Evolutionary conservation across 1,140 invertebrate species (phyloP), one percentile per base, ranked within the genome.

Genomic region (Ceratina calcarata): DNA sequence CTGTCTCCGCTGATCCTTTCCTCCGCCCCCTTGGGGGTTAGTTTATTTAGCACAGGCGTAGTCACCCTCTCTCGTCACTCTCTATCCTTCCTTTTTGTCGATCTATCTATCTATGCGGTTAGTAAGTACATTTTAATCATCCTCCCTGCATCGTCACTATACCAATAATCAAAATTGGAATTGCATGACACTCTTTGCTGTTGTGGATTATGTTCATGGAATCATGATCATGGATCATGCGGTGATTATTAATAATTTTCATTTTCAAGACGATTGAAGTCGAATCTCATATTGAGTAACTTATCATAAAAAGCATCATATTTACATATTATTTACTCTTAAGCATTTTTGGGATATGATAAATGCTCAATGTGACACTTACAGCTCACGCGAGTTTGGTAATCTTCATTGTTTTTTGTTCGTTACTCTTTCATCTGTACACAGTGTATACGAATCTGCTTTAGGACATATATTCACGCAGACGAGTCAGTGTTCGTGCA

Each of bases 21-120:
- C 68, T 64, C 58, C 60, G 10, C 64, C 81, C 51, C 53, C 74
- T 53, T 73, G 81, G 81, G 87, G 91, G 89, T 89, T 82, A 88
- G 91, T 93, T 93, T 93, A 92, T 93, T 93, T 92, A 92, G 87
- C 91, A 91, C 87, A 91, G 90, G 89, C 91, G 90, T 91, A 92
- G 88, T 86, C 86, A 80, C 89, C 87, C 80, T 78, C 85, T 57
- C 74, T 80, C 65, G 2, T 32, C 45, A 72, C 68, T 27, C 70
- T 84, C 79, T 73, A 78, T 80, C 76, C 74, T 73, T 74, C 53
- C 72, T 82, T 80, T 81, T 78, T 80, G 70, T 73, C 76, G 74
- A 87, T 85, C 75, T 71, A 61, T 67, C 64, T 24, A 78, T 78
- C 76, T 78, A 72, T 85, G 66, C 80, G 70, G 71, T 66, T 74